These are phyloP conservation scores for Pangasius djambal DNA, from an alignment of 2,797 vertebrate genomes.

Conservation along the genomic window DNA sequence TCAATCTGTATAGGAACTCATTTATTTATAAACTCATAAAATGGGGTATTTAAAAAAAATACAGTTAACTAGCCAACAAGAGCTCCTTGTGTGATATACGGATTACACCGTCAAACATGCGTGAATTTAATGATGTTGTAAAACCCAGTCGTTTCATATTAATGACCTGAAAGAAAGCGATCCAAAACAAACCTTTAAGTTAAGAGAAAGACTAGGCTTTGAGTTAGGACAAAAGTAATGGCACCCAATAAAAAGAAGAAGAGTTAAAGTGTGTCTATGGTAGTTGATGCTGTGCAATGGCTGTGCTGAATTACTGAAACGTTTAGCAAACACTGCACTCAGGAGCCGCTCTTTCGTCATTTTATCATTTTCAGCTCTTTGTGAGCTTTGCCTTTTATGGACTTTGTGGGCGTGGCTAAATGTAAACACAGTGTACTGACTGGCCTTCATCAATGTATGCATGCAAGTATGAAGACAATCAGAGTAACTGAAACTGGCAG, in stretches of 20 bases:
- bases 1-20: not conserved
- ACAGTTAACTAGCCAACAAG: not conserved
- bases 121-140: not conserved
- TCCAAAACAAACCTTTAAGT: not conserved
- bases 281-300: not conserved
- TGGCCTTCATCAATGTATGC: not conserved
- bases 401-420: not conserved
- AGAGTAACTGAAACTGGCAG: not conserved
- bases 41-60: not conserved
- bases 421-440: not conserved
- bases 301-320: not conserved
- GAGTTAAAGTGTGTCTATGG: not conserved
- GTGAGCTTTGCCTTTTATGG: not conserved
- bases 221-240: not conserved
- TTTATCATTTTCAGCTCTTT: not conserved
- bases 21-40: not conserved
- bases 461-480: not conserved
- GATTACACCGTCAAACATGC: not conserved
- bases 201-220: no score
- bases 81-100: not conserved
- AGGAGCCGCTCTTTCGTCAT: not conserved
- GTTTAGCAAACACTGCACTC: not conserved
- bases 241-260: not conserved
- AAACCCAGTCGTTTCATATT: not conserved
- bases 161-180: not conserved